Base-by-base conservation (phyloP, 2,888 invertebrate species). In the Drosophila kanekoi region DNA sequence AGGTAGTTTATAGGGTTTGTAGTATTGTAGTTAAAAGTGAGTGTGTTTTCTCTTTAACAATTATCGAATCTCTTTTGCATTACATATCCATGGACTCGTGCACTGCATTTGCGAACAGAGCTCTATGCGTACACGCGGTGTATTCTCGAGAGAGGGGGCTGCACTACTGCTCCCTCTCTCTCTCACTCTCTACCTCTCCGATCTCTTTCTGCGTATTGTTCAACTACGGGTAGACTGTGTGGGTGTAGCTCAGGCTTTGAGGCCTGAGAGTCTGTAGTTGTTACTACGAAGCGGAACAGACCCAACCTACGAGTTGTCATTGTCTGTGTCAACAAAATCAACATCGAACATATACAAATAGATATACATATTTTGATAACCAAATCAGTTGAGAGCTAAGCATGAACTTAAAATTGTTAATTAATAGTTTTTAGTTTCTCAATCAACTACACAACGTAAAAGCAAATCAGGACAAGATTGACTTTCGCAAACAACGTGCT, bases 371-470 rank as follows among this genome's bases (percentile, higher is more conserved):
- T 35, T 56, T 72, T 59, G 48, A 62, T 68, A 75, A 63, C 37
- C 58, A 87, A 79, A 87, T 82, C 56, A 82, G 82, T 64, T 83
- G 58, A 63, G 70, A 63, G 78, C 82, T 81, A 81, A 87, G 81
- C 88, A 79, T 63, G 87, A 70, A 43, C 38, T 13, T 72, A 53
- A 80, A 69, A 56, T 43, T 47, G 18, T 28, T 20, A 38, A 48
- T 61, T 68, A 33, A n/a, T 33, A 66, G n/a, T 63, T 23, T 43
- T 48, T 11, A 51, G 4, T 41, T 63, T 66, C 4, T 57, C 54
- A 73, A 66, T 74, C 64, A 78, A 68, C 75, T 76, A 76, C 79
- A 56, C 41, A 79, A 67, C 75, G 54, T 44, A 75, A 74, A 73
- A 69, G 69, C 72, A 72, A 79, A 76, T 57, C 20, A 64, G 51